Percentiles rank a stretch among this genome's conserved stretches.
Evolutionary conservation across 2,797 vertebrate genomes (phyloP).

Genomic region (Etheostoma nigrum): DNA sequence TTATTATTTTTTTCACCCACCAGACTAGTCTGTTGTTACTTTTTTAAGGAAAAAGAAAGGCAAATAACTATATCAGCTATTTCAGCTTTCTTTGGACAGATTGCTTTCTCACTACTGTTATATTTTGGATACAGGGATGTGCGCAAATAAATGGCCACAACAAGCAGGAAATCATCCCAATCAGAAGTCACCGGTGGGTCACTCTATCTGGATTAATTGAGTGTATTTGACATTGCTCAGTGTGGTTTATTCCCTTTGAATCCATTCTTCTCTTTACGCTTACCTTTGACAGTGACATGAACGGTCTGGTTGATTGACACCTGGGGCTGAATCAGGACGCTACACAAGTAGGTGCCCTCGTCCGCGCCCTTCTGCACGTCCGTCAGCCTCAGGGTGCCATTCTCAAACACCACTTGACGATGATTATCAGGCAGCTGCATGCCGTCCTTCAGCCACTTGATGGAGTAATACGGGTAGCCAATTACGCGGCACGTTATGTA

Average conservation of each 20-base stretch:
- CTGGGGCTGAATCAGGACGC: slow-evolving; percentile 97
- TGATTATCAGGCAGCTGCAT: slow-evolving; percentile 98
- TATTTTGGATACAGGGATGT: slow-evolving; percentile 10
- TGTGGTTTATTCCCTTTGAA: slow-evolving; percentile 4
- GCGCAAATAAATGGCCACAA: not conserved
- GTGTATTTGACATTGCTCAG: not conserved
- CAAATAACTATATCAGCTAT: not conserved
- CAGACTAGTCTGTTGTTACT: not conserved
- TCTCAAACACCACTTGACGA: slow-evolving; percentile 98
- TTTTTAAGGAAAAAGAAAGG: not conserved
- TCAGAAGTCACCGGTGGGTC: not conserved
- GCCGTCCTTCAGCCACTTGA: slow-evolving; percentile 98
- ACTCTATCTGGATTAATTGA: not conserved
- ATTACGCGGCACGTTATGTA: slow-evolving; percentile 99
- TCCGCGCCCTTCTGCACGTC: slow-evolving; percentile 99
- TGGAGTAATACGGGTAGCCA: slow-evolving; percentile 99
- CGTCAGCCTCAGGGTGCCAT: slow-evolving; percentile 95
- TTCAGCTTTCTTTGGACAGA: not conserved
- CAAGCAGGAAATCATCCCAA: not conserved
- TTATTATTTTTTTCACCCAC: slow-evolving; percentile 1
- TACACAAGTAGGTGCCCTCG: slow-evolving; percentile 97
- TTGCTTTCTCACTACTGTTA: not conserved
- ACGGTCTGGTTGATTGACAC: slow-evolving; percentile 98
- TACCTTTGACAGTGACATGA: slow-evolving; percentile 97
- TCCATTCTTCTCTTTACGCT: slow-evolving; percentile 4